Evolutionary conservation across 2,888 invertebrate species (phyloP), one percentile per base, ranked within the genome.

Genomic region (Cheilosia scutellata): DNA sequence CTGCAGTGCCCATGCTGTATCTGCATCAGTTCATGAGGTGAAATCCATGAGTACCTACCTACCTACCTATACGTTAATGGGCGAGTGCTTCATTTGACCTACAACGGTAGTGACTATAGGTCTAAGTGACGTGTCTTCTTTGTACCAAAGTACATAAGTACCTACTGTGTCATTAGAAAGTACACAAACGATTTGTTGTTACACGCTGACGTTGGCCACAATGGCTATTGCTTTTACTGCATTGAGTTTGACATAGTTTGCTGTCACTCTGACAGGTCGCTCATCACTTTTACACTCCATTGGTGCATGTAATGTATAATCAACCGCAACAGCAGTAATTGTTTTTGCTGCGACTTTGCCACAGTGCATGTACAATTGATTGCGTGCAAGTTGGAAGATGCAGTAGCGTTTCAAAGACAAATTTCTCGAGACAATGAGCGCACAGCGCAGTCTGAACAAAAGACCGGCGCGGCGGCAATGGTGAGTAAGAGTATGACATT

Each of bases 221-320:
- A 83, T 78, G 55, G 63, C 63, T 75, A 40, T 80, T 53, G 84
- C 71, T 84, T 84, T 84, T 84, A 71, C 75, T 71, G 80, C 42
- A 71, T 71, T 49, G 33, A 66, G 63, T 70, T 80, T 84, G 80
- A 80, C 84, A 80, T 66, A 84, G 75, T 80, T 80, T 60, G 44
- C 70, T 84, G 84, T 84, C 84, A 80, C 71, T 68, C 71, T 77
- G 86, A 86, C 86, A 86, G 86, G 86, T 86, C 82, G 76, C 82
- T 82, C 82, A 76, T 86, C 86, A 82, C 68, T 86, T 82, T 86
- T 82, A 72, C 82, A 86, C 82, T 86, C 76, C 76, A 86, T 82
- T 77, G 86, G 76, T 77, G 86, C 86, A 82, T 86, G 72, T 31
- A 76, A 57, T 71, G 55, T 72, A 86, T 71, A 76, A 80, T 83